Conservation (phyloP, 1,140 invertebrate genomes). For the Zaprionus ornatus region DNA sequence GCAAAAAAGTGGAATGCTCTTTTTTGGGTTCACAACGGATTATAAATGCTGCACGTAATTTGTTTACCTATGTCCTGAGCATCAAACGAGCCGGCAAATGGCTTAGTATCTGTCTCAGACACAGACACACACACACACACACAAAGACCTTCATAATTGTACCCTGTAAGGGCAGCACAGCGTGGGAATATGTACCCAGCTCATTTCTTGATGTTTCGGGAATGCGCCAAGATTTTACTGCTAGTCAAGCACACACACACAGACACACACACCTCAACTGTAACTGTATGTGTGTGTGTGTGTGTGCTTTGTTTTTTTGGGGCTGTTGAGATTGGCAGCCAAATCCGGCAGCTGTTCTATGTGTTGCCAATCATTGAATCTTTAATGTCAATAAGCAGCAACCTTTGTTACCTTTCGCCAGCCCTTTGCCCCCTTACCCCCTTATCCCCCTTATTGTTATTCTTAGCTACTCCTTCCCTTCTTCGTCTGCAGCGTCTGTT, state of each 20-base stretch:
- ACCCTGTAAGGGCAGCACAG: constrained; percentile 9
- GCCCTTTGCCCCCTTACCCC: not conserved
- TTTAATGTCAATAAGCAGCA: constrained; percentile 75
- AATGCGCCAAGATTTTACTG: not conserved
- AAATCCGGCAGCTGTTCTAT: constrained; percentile 63
- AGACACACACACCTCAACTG: not conserved
- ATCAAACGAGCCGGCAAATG: constrained; percentile 57
- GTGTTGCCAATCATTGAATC: constrained; percentile 67
- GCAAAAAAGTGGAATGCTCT: not conserved
- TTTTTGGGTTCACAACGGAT: constrained; percentile 33
- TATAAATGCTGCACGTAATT: constrained; percentile 71
- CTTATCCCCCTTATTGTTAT: not conserved
- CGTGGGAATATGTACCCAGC: no score
- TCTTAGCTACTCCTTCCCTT: not conserved
- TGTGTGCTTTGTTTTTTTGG: not conserved
- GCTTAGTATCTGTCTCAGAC: constrained; percentile 47
- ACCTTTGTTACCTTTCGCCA: constrained; percentile 27
- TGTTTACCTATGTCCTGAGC: constrained; percentile 59
- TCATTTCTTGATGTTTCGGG: no score
- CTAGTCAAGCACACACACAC: not conserved
- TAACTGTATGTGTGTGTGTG: not conserved
- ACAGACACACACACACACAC: not conserved
- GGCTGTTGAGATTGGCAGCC: constrained; percentile 59
- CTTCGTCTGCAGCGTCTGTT: not conserved
- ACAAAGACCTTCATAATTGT: constrained; percentile 53